These are phyloP conservation scores for Odontomachus brunneus DNA, from an alignment of 1,140 invertebrate species.

Conservation along the genomic window DNA sequence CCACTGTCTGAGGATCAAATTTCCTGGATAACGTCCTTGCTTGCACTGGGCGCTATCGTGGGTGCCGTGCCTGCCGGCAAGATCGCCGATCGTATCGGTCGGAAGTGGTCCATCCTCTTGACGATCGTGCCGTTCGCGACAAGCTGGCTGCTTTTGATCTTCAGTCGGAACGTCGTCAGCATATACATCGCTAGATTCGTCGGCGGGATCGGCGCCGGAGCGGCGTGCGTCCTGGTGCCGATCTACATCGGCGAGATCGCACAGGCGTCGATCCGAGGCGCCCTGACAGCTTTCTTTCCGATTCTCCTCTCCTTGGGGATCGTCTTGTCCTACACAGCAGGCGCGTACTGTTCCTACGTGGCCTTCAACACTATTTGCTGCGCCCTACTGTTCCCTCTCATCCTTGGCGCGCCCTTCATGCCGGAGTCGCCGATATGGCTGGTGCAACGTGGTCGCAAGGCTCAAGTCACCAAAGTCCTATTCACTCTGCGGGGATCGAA, in stretches of 20 bases:
- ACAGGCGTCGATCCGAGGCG: constrained; percentile 87
- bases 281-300: constrained; percentile 89
- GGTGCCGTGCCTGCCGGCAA: constrained; percentile 87
- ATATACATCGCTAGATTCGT: constrained; percentile 88
- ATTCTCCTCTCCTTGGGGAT: constrained; percentile 89
- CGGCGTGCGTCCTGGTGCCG: constrained; percentile 88
- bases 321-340: constrained; percentile 87
- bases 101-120: constrained; percentile 87
- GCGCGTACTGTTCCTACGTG: constrained; percentile 87
- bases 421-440: constrained; percentile 73
- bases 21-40: constrained; percentile 86
- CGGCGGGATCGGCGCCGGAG: constrained; percentile 88
- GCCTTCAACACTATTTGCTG: constrained; percentile 86
- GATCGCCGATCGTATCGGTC: constrained; percentile 88
- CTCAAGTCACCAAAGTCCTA: constrained; percentile 77
- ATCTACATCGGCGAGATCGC: constrained; percentile 89
- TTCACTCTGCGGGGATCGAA: constrained; percentile 83
- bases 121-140: constrained; percentile 86
- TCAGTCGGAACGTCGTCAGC: constrained; percentile 69
- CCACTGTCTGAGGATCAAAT: constrained; percentile 75
- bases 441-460: constrained; percentile 83
- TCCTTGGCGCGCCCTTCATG: constrained; percentile 65
- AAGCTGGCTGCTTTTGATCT: constrained; percentile 88
- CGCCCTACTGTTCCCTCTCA: constrained; percentile 74
- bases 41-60: constrained; percentile 86